Evolutionary conservation across 23 tunicate species (phyloP).

Genomic region (Phallusia fumigata): DNA sequence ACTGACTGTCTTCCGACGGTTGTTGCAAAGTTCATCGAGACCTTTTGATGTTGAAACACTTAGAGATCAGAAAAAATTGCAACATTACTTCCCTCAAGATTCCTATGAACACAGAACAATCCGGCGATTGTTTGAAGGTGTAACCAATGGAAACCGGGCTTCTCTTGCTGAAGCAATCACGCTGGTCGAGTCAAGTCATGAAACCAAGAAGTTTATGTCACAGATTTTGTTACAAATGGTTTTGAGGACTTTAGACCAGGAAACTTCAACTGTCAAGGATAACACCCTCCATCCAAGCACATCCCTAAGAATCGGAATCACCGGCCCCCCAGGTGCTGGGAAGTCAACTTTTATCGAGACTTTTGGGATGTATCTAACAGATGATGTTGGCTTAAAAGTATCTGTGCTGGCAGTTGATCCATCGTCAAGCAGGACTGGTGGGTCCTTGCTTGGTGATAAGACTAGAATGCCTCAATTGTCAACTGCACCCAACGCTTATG

Average conservation of each 20-base stretch:
- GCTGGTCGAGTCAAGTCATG: slow-evolving; percentile 78
- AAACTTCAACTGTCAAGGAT: background rate
- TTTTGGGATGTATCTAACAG: slow-evolving; percentile 66
- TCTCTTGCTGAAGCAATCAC: slow-evolving; percentile 85
- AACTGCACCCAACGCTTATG: slow-evolving; percentile 75
- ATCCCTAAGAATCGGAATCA: slow-evolving; percentile 82
- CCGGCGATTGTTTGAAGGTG: slow-evolving; percentile 34
- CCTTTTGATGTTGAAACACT: background rate
- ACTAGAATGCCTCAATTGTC: slow-evolving; percentile 84
- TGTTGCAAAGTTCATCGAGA: background rate
- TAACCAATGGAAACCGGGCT: slow-evolving; percentile 49
- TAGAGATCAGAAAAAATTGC: background rate
- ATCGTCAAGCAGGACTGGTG: slow-evolving; percentile 91
- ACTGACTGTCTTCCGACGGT: background rate
- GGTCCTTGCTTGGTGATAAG: slow-evolving; percentile 92
- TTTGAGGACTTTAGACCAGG: slow-evolving; percentile 3
- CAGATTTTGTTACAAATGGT: slow-evolving; percentile 68
- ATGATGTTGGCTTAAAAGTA: slow-evolving; percentile 58
- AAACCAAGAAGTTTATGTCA: slow-evolving; percentile 67
- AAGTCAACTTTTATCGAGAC: slow-evolving; percentile 97
- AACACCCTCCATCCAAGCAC: background rate
- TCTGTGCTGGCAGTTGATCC: slow-evolving; percentile 99
- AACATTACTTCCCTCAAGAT: slow-evolving; percentile 17
- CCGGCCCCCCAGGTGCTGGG: slow-evolving; percentile 99
- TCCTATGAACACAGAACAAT: slow-evolving; percentile 44